phyloP scores from a whole-genome alignment of 2,888 invertebrate genomes.

The Crocallis elinguaria region DNA sequence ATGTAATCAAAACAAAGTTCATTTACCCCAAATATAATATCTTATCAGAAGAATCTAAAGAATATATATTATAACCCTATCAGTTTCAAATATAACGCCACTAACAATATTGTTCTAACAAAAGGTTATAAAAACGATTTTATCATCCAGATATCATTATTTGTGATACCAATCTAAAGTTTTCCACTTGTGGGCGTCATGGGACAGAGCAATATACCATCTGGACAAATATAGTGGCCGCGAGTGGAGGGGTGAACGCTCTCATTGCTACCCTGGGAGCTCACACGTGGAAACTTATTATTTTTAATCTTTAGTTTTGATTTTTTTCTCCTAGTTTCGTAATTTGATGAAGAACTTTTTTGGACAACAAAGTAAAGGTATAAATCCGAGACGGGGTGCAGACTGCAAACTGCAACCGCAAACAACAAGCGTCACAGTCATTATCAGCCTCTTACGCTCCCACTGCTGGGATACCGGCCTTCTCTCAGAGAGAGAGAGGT shows the following conservation, averaged over 20 bases:
- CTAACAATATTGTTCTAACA: background rate
- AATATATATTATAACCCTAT: background rate
- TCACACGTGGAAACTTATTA: slow-evolving; percentile 4
- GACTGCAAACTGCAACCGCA: too few relatives aligned
- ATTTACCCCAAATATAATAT: too few relatives aligned
- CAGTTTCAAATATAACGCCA: background rate
- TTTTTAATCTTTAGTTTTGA: background rate
- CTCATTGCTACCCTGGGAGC: slow-evolving; percentile 1
- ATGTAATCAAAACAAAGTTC: too few relatives aligned
- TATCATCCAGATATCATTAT: slow-evolving; percentile 10
- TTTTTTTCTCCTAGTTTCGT: background rate
- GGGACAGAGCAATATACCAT: background rate
- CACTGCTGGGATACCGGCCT: too few relatives aligned
- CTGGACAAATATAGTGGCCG: slow-evolving; percentile 2
- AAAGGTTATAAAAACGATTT: slow-evolving; percentile 5
- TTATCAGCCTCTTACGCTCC: too few relatives aligned
- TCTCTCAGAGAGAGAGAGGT: too few relatives aligned
- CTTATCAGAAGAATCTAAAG: too few relatives aligned
- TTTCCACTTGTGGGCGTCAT: slow-evolving; percentile 14
- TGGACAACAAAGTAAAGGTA: too few relatives aligned
- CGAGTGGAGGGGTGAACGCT: slow-evolving; percentile 1
- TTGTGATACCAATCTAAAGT: slow-evolving; percentile 21
- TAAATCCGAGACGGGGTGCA: too few relatives aligned
- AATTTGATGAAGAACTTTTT: background rate
- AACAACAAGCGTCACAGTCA: too few relatives aligned